These are phyloP conservation scores for Campoletis sonorensis DNA, from an alignment of 1,140 invertebrate genomes.

Conservation along the genomic window DNA sequence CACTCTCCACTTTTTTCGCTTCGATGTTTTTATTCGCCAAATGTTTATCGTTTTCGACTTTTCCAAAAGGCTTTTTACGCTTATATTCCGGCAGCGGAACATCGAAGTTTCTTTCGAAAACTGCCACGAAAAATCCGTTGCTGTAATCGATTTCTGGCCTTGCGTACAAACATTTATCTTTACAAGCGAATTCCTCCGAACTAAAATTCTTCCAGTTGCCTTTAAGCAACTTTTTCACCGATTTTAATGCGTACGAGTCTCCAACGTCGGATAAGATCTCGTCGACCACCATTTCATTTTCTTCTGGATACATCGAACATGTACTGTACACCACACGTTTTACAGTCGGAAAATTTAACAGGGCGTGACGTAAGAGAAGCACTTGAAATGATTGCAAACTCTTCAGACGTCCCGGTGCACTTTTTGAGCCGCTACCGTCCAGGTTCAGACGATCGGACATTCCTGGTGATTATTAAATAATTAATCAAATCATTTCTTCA, in stretches of 20 bases:
- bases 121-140: slow-evolving; percentile 96
- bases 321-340: slow-evolving; percentile 96
- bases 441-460: slow-evolving; percentile 79
- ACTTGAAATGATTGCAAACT: slow-evolving; percentile 90
- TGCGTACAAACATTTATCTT: slow-evolving; percentile 87
- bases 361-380: slow-evolving; percentile 89
- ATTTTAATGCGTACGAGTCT: slow-evolving; percentile 80
- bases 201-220: slow-evolving; percentile 84
- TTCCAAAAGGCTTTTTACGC: neutral
- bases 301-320: slow-evolving; percentile 92
- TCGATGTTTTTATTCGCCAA: slow-evolving; percentile 30
- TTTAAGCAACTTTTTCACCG: slow-evolving; percentile 78
- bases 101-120: slow-evolving; percentile 83
- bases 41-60: neutral
- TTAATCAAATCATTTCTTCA: slow-evolving; percentile 35
- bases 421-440: slow-evolving; percentile 67
- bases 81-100: slow-evolving; percentile 59
- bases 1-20: slow-evolving; percentile 24
- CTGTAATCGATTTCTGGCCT: slow-evolving; percentile 86
- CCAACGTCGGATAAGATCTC: slow-evolving; percentile 78
- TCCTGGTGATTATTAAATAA: slow-evolving; percentile 67
- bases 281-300: slow-evolving; percentile 94
- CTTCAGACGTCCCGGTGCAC: slow-evolving; percentile 77
- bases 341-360: slow-evolving; percentile 88
- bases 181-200: slow-evolving; percentile 80